A percentile compares a stretch with the other conserved stretches of the same genome.
Evolutionary conservation across 1,140 invertebrate species (phyloP).

Genomic region (Bombus picipes): DNA sequence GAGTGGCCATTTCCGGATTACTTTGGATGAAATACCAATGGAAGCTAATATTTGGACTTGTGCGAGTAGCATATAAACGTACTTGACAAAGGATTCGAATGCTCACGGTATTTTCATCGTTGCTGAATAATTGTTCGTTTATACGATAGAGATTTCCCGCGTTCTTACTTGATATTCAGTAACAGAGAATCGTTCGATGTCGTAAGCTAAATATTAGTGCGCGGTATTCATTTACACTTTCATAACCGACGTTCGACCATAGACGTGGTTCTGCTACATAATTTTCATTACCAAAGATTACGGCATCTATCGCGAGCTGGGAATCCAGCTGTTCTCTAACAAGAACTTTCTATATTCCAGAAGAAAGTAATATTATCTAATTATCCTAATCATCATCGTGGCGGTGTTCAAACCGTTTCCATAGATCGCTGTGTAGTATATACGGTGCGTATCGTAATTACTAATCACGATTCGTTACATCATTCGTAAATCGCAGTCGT

Average conservation of each 20-base stretch:
- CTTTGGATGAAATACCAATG: constrained; percentile 6
- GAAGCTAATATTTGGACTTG: not conserved
- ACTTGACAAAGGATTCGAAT: not conserved
- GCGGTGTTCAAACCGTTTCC: not conserved
- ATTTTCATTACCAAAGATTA: constrained; percentile 52
- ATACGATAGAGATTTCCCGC: no score
- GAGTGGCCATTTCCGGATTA: constrained; percentile 13
- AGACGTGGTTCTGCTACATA: constrained; percentile 15
- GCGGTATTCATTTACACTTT: not conserved
- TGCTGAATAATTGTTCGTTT: not conserved
- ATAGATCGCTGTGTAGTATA: not conserved
- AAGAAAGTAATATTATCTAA: constrained; percentile 80
- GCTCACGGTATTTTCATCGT: not conserved
- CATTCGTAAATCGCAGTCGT: constrained; percentile 57
- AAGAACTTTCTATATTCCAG: constrained; percentile 78
- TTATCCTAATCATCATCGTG: constrained; percentile 46
- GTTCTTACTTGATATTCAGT: not conserved
- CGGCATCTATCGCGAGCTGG: not conserved
- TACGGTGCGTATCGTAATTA: not conserved
- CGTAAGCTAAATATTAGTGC: not conserved
- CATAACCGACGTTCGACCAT: not conserved
- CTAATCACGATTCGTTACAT: constrained; percentile 54
- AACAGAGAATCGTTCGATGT: not conserved
- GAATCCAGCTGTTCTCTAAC: constrained; percentile 12
- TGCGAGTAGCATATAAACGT: not conserved